Conservation (phyloP, 2,113 vertebrate species). For the Emberiza fucata region DNA sequence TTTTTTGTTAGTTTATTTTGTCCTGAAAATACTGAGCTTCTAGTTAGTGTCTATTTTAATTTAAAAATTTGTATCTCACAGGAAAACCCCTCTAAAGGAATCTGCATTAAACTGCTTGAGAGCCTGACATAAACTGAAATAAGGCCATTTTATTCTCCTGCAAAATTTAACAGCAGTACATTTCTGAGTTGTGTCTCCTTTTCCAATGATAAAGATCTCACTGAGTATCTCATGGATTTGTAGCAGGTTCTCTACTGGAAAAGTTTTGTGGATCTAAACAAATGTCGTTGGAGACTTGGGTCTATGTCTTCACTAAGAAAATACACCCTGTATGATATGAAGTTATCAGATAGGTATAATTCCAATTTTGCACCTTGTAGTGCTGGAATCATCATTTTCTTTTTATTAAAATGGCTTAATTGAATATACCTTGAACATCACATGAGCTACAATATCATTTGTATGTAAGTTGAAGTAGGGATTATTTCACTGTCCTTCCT, state of each 20-base stretch:
- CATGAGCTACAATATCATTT: background rate
- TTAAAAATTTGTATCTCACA: background rate
- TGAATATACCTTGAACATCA: background rate
- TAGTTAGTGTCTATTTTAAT: background rate
- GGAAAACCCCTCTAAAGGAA: background rate
- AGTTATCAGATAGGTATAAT: background rate
- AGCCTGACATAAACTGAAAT: background rate
- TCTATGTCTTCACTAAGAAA: background rate
- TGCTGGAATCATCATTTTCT: background rate
- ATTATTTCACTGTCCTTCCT: background rate
- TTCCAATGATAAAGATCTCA: background rate
- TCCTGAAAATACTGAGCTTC: background rate
- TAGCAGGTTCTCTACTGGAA: background rate
- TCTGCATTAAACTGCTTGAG: background rate
- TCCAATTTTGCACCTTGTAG: background rate
- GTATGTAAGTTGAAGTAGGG: background rate
- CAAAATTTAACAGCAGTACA: constrained; percentile 9
- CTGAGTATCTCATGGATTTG: background rate
- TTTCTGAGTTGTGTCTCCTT: background rate
- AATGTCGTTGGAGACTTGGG: background rate
- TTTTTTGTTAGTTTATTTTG: background rate
- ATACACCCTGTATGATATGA: background rate
- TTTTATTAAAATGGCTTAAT: background rate
- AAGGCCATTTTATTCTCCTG: background rate
- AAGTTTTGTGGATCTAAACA: background rate